Base-by-base conservation (phyloP, 2,113 vertebrate genomes). In the Halichoeres trimaculatus region DNA sequence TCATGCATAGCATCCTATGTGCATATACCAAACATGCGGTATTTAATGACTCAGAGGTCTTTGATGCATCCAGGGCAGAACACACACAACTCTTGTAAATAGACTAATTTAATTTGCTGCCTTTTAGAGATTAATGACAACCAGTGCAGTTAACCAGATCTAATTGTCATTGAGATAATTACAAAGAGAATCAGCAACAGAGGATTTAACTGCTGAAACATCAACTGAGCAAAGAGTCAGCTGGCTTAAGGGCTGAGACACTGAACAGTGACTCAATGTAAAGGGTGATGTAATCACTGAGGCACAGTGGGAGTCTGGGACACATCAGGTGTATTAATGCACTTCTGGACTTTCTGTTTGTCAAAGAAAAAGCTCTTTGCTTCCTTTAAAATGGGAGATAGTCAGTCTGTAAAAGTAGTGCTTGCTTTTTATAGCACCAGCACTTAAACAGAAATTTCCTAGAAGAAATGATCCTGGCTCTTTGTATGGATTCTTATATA, bases 141-240 rank as follows among this genome's bases (percentile, higher is more conserved):
- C 50, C 55, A 82, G 89, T 74, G 70, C 66, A 70, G 87, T 86
- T 89, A 89, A 85, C 73, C 78, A 72, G 19, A 70, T 58, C 64
- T 76, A 84, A 86, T 70, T 70, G 80, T 62, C 48, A 82, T 89
- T 87, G 78, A 52, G 69, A 70, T 85, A 82, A 90, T 91, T 91
- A 83, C 60, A 73, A 54, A 60, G 56, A 24, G 54, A 85, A 68
- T 78, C 26, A 17, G 67, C 67, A 80, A 83, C 74, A 84, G 80
- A 80, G 51, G 30, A 43, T 38, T 63, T 34, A 48, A 60, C 55
- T 55, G 58, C 69, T 45, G 53, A 72, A 71, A 56, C 26, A 61
- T 78, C 56, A 65, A 9, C 51, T 67, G 51, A 65, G 53, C 34
- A 30, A 45, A 64, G 7, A 48, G 60, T 58, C 58, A 14, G 58